phyloP scores from a whole-genome alignment of 2,113 vertebrate genomes.

The Engystomops pustulosus region DNA sequence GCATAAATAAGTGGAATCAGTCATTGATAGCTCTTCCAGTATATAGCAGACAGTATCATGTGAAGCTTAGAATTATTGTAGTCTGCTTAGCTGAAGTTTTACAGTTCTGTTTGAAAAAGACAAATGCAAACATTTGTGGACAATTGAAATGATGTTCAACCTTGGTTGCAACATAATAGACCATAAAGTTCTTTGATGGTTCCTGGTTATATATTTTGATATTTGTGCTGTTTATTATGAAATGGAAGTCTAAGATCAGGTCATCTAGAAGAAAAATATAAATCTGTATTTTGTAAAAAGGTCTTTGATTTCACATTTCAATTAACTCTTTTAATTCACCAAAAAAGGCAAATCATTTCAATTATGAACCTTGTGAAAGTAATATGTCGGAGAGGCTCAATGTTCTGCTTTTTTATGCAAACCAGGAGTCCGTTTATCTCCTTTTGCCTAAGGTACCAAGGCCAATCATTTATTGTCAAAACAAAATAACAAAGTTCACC shows the following conservation, averaged over 20 bases:
- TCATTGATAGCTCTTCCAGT: no score
- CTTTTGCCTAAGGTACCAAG: conserved; percentile 59
- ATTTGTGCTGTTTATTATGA: background rate
- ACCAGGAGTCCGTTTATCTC: conserved; percentile 54
- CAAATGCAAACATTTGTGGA: no score
- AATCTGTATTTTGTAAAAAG: background rate
- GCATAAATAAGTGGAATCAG: no score
- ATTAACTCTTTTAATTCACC: conserved; percentile 1
- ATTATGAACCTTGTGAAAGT: conserved; percentile 7
- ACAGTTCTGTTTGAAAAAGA: no score
- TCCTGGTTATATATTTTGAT: background rate
- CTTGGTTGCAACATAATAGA: no score
- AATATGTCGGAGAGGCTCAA: conserved; percentile 14
- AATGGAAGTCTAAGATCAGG: background rate
- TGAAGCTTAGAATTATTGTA: no score
- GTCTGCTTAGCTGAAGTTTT: no score
- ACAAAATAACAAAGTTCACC: conserved; percentile 60
- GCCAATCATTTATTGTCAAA: conserved; percentile 60
- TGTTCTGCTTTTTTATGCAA: conserved; percentile 43
- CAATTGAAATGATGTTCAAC: no score
- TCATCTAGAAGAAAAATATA: background rate
- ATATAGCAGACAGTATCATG: no score
- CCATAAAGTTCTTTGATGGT: no score
- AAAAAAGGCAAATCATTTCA: background rate
- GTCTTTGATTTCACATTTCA: conserved; percentile 10